Evolutionary conservation across 2,113 vertebrate species (phyloP).

Genomic region (Lethenteron camtschaticum): DNA sequence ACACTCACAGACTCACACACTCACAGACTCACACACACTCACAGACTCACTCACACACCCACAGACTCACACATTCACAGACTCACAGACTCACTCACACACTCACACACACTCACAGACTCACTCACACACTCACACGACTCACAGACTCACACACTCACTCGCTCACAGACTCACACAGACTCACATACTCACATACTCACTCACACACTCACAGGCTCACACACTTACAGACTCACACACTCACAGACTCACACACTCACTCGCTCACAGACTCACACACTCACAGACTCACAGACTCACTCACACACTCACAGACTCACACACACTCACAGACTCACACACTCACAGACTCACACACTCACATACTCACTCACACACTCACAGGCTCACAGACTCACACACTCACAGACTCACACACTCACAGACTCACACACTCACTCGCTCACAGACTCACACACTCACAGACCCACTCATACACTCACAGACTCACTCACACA

Average conservation of each 20-base stretch:
- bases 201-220: not conserved
- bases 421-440: not conserved
- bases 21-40: not conserved
- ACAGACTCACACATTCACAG: not conserved
- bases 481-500: no score
- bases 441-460: not conserved
- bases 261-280: not conserved
- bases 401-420: not conserved
- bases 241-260: not conserved
- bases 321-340: not conserved
- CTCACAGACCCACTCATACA: not conserved
- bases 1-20: slow-evolving; percentile 1
- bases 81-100: not conserved
- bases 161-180: not conserved
- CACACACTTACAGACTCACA: not conserved
- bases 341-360: no score
- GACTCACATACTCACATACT: not conserved
- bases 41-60: not conserved
- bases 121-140: not conserved
- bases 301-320: not conserved
- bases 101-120: not conserved
- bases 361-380: not conserved
- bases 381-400: no score
- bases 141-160: not conserved
- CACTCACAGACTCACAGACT: not conserved